Evolutionary conservation across 92 coral and sea anemone genomes (phyloP), one percentile per base, ranked within the genome.

Genomic region (Epizoanthus stellaris): DNA sequence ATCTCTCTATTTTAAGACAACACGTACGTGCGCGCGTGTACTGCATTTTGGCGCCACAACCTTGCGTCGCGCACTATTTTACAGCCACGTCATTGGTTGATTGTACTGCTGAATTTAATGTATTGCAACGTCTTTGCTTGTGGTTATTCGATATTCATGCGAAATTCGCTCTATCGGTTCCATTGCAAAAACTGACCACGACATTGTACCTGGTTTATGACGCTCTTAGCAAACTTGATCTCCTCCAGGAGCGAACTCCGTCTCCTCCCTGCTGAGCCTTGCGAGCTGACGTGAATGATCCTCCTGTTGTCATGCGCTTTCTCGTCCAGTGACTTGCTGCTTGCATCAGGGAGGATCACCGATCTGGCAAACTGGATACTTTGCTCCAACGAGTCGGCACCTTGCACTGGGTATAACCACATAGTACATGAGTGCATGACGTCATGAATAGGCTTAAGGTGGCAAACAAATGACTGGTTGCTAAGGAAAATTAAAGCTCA

Each of bases 291-390:
- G 0, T 79, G 39, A 38, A 79, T 64, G 6, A 63, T 5, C 11
- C 58, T 21, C 66, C 83, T 79, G 45, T 79, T 79, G 64, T 79
- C 16, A 4, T 58, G 49, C 13, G 83, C 83, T 20, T 79, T 79
- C 59, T 62, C 16, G 57, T 79, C 57, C 13, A 19, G 23, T 11
- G 70, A 39, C 16, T 77, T 56, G 53, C 54, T 77, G 71, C 3
- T 62, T 20, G 6, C 25, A 63, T 63, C 70, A 42, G 83, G 73
- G 0, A 63, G 40, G 25, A 79, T 79, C 5, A 79, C 83, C 2
- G 83, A 79, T 21, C 49, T 79, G 52, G 83, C 83, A 8, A 79
- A 79, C 72, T 62, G 60, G 15, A 79, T 62, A 4, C 25, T 12
- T 3, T 62, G 59, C 34, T 79, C 19, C 14, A 79, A 23, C 13